Base-by-base conservation (phyloP, 2,797 vertebrate genomes). In the Acridotheres tristis region DNA sequence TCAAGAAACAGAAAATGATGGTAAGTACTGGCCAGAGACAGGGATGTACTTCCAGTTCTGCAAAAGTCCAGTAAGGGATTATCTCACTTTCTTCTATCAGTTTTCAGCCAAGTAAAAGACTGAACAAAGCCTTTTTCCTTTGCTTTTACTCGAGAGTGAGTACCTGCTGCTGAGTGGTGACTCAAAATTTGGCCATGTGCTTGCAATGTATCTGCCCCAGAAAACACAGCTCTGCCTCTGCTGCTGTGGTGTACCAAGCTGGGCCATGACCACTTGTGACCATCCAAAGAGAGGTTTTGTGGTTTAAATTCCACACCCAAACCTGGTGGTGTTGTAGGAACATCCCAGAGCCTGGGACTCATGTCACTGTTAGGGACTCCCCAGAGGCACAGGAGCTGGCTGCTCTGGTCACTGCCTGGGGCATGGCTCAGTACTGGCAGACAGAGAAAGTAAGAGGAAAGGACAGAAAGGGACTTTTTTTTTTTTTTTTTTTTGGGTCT, bases 281-380 rank as follows among this genome's bases (percentile, higher is more conserved):
- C 38, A 43, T 43, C 38, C 71, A 83, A 23, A 54, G 36, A 84
- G 47, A 30, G 54, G 1, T 51, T 86, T 36, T 73, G 77, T 55
- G 84, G 80, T 78, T 85, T 51, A 51, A 62, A 47, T 61, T 72
- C 51, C 69, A 78, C 77, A 48, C 47, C n/a, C 69, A 68, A 57
- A 11, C 0, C 0, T 1, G 27, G 55, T 0, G 0, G 43, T 32
- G 76, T 20, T 16, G 26, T 2, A 42, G 79, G 69, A 81, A 54
- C 43, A 92, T 45, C 43, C 73, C 89, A 40, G 38, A 16, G 14
- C 7, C 29, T 67, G 84, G 59, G 34, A 69, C 29, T 82, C n/a
- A 27, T 42, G 71, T 63, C 78, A 53, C 20, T 55, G 48, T 43
- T 21, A 32, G 81, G 73, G 48, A 57, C 45, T 61, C n/a, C 67